Evolutionary conservation across 2,888 invertebrate genomes (phyloP), one percentile per base, ranked within the genome.

Genomic region (Drosophila histrio): DNA sequence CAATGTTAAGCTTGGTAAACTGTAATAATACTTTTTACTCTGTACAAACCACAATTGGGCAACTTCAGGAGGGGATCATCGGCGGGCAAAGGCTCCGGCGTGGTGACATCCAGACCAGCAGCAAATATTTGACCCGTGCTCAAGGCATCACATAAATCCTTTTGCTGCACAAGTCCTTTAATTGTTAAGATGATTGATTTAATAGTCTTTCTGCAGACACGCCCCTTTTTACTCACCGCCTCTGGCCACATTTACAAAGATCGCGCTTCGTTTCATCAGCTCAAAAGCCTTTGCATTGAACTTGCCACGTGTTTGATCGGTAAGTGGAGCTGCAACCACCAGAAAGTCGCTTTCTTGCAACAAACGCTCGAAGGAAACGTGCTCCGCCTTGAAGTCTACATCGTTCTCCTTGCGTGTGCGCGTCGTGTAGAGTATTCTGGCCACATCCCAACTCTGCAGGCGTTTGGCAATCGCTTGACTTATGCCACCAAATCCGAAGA

Each of bases 61-160:
- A 98, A 91, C 34, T 93, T 94, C 1, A 97, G 89, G 1, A 99
- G 92, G 38, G 96, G 95, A 91, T 97, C 95, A 90, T 96, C 94
- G 1, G 94, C 92, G 0, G 98, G 97, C 47, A 99, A 90, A 0
- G 99, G 99, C 90, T 99, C 98, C 0, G 98, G 98, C 0, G 95
- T 94, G 85, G 96, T 97, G 1, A 99, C 98, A 90, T 99, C 99
- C 1, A 99, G 93, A 0, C 98, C 98, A 2, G 98, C 98, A 0
- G 96, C 96, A 88, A 95, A 95, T 59, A 98, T 98, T 70, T 93
- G 93, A 0, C 94, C 94, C 28, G 92, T 93, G 81, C 94, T 94
- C 50, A 99, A 92, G 0, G 98, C 98, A 41, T 94, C 93, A 56
- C 95, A 94, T 13, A 99, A 91, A 52, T 96, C 97, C 0, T 95